Evolutionary conservation across 92 coral and sea anemone genomes (phyloP), one percentile per base, ranked within the genome.

Genomic region (Bergia sp.): DNA sequence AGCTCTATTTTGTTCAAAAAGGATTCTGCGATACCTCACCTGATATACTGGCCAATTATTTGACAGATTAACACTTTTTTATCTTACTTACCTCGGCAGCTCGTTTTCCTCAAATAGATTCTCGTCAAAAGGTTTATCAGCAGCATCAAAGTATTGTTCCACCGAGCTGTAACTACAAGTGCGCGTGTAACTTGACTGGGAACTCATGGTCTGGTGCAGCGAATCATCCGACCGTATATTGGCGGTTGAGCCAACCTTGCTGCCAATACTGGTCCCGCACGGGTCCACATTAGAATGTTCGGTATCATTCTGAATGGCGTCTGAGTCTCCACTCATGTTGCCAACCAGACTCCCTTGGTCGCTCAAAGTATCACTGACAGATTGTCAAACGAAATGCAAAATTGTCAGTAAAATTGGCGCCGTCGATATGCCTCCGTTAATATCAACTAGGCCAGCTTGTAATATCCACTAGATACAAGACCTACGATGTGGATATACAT

Each of bases 61-160:
- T 53, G 18, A 18, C 58, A 12, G 29, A 53, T 53, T 53, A 53
- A 53, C 58, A 50, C 57, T 50, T 16, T 50, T 45, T 50, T 50
- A 61, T 18, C 2, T 61, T 16, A 21, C 85, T 38, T 80, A 37
- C 85, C 87, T 84, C 3, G 87, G 77, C 44, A 42, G 58, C 23
- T 84, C 87, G 65, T 84, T 84, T 43, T 67, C 57, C 11, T 79
- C 87, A 72, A 69, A 84, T 37, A 84, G 38, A 37, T 84, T 84
- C 66, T 84, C 87, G 15, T 84, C 87, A 37, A 84, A 84, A 3
- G 87, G 87, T 37, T 84, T 69, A 72, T 84, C 87, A 47, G 12
- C 77, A 44, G 75, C 29, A 21, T 84, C 87, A 43, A 23, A 74
- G 42, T 43, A 84, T 23, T 84, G 87, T 1, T 84, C 87, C 67